Evolutionary conservation across 2,888 invertebrate genomes (phyloP).

Genomic region (Hetaerina titia): DNA sequence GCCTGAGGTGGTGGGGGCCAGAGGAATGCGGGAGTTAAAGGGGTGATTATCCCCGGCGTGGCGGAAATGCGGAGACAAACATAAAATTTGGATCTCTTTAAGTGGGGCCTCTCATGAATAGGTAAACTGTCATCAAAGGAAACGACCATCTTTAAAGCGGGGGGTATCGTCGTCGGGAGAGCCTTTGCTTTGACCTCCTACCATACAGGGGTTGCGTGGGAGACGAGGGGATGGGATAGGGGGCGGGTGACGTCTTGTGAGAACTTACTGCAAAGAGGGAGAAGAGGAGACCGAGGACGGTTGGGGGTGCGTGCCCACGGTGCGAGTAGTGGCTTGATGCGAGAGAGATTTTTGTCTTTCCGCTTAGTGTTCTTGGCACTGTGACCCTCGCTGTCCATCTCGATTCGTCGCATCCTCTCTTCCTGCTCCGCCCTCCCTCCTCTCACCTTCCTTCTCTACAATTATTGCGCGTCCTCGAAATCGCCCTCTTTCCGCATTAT

Average conservation of each 20-base stretch:
- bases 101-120: conserved; percentile 17
- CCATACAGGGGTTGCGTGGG: neutral
- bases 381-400: too few relatives aligned
- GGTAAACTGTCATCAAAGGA: neutral
- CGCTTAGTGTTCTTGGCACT: too few relatives aligned
- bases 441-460: too few relatives aligned
- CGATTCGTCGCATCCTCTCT: too few relatives aligned
- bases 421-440: too few relatives aligned
- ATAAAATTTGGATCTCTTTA: neutral
- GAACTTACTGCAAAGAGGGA: neutral
- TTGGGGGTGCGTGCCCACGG: too few relatives aligned
- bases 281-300: too few relatives aligned
- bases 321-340: too few relatives aligned
- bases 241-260: neutral
- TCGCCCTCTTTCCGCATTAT: too few relatives aligned
- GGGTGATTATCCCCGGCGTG: neutral
- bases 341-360: too few relatives aligned
- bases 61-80: neutral
- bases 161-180: neutral
- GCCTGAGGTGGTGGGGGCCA: neutral
- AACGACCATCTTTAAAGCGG: neutral
- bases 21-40: neutral
- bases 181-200: neutral
- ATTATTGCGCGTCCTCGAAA: too few relatives aligned
- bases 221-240: neutral